Conservation (phyloP, 2,888 invertebrate genomes). For the Formica aserva region DNA sequence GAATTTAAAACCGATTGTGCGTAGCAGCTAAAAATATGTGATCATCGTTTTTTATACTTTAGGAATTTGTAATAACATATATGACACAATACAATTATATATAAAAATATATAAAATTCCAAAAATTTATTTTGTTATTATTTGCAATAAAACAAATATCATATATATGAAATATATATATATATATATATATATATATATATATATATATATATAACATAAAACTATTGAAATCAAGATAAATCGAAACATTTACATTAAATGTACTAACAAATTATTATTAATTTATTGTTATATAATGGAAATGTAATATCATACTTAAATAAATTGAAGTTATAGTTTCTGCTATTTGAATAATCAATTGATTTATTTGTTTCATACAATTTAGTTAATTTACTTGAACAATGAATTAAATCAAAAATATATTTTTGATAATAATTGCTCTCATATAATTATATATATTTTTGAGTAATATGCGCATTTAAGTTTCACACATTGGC, state of each 20-base stretch:
- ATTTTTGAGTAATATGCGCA: background rate
- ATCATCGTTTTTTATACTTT: background rate
- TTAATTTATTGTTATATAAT: background rate
- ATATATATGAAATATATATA: background rate
- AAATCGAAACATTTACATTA: background rate
- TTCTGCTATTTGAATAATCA: background rate
- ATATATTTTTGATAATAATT: background rate
- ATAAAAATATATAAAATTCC: background rate
- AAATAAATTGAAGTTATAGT: background rate
- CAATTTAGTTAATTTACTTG: background rate
- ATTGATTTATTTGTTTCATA: background rate
- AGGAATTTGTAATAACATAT: background rate
- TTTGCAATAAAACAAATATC: background rate
- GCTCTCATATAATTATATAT: background rate
- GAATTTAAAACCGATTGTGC: conserved; percentile 1
- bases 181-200: no score
- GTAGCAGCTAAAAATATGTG: background rate
- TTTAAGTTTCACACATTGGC: background rate
- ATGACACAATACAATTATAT: background rate
- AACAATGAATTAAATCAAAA: background rate
- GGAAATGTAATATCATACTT: background rate
- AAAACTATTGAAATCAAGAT: background rate
- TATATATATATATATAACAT: background rate
- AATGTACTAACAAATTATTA: background rate
- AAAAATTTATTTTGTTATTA: background rate